These are phyloP conservation scores for Epirrita christyi DNA, from an alignment of 2,888 invertebrate species.

Conservation along the genomic window DNA sequence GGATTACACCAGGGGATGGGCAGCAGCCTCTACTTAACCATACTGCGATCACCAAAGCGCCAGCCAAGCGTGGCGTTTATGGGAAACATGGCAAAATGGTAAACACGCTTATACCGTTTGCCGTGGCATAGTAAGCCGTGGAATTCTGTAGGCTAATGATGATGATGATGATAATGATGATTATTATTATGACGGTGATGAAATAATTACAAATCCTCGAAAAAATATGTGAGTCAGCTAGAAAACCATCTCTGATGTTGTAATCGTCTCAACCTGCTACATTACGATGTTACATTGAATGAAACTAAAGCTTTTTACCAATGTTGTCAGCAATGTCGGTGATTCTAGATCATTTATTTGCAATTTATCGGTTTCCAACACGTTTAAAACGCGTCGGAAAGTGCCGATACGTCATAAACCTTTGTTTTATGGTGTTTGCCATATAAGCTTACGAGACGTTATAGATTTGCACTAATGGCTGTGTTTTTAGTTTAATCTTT, in stretches of 20 bases:
- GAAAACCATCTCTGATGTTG: background rate
- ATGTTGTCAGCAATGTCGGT: constrained; percentile 14
- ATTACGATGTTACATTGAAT: background rate
- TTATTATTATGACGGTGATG: too few species aligned
- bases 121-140: too few species aligned
- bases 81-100: too few species aligned
- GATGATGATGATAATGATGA: too few species aligned
- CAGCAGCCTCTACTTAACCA: too few species aligned
- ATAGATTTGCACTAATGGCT: background rate
- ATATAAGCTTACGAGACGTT: constrained; percentile 11
- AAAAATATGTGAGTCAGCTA: too few species aligned
- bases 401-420: constrained; percentile 30
- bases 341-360: constrained; percentile 39
- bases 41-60: too few species aligned
- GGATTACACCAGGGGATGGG: too few species aligned
- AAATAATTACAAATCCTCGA: too few species aligned
- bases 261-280: background rate
- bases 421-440: constrained; percentile 22
- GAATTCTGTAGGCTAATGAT: too few species aligned
- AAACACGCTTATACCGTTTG: too few species aligned
- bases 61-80: too few species aligned
- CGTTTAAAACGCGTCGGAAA: constrained; percentile 16
- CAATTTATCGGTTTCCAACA: constrained; percentile 33
- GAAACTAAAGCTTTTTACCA: constrained; percentile 13
- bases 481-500: background rate